A percentile compares a stretch with the other conserved stretches of the same genome.
phyloP scores from a whole-genome alignment of 2,888 invertebrate genomes.

The Aporophyla lueneburgensis region DNA sequence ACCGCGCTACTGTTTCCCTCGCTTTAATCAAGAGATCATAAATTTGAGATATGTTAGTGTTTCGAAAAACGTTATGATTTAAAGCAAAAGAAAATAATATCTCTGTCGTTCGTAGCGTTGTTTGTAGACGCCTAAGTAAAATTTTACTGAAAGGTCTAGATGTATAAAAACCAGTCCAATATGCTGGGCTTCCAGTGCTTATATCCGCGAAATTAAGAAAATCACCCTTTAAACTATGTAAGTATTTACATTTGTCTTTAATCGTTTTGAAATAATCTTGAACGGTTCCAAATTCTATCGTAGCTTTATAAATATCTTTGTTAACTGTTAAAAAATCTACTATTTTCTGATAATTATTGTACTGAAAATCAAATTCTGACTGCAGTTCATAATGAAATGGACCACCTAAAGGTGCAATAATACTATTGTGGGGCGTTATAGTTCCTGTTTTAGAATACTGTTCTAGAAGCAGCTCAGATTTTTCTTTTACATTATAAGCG shows the following conservation, averaged over 20 bases:
- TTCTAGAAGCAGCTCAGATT: slow-evolving; percentile 95
- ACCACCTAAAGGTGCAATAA: slow-evolving; percentile 97
- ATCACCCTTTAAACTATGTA: slow-evolving; percentile 96
- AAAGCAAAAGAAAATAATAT: slow-evolving; percentile 95
- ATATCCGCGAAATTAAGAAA: slow-evolving; percentile 99
- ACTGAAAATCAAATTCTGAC: slow-evolving; percentile 98
- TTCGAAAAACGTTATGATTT: slow-evolving; percentile 91
- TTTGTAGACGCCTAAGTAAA: slow-evolving; percentile 95
- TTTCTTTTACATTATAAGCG: slow-evolving; percentile 95
- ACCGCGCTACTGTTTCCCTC: slow-evolving; percentile 95
- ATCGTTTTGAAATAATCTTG: slow-evolving; percentile 96
- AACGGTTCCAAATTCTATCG: slow-evolving; percentile 96
- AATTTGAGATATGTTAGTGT: slow-evolving; percentile 90
- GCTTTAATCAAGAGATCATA: slow-evolving; percentile 89
- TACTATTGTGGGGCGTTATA: slow-evolving; percentile 96
- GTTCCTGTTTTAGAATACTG: slow-evolving; percentile 97
- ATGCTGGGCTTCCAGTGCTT: slow-evolving; percentile 95
- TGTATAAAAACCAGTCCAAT: slow-evolving; percentile 99
- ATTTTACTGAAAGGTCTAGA: slow-evolving; percentile 96
- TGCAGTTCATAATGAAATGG: slow-evolving; percentile 97
- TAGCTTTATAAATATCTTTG: slow-evolving; percentile 93
- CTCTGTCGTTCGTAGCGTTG: slow-evolving; percentile 95
- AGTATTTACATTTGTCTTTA: slow-evolving; percentile 89
- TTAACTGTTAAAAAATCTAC: slow-evolving; percentile 96
- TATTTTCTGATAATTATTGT: slow-evolving; percentile 96